Evolutionary conservation across 2,113 vertebrate genomes (phyloP).

Genomic region (Albula goreensis): DNA sequence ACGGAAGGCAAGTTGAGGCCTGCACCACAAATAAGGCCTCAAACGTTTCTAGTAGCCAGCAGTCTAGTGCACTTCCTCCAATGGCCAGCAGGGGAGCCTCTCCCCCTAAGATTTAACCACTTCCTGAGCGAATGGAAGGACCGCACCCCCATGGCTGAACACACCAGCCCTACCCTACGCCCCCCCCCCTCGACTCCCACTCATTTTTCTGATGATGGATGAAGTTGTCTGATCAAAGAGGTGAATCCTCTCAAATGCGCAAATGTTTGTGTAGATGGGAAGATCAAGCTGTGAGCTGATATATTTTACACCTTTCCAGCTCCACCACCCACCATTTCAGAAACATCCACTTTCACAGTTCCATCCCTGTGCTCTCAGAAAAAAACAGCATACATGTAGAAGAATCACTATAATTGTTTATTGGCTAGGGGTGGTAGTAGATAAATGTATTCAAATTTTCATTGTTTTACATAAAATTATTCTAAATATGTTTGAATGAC

Average conservation of each 20-base stretch:
- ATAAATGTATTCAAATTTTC: not conserved
- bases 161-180: too few species aligned
- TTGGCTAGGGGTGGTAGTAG: not conserved
- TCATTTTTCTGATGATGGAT: not conserved
- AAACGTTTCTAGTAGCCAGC: not conserved
- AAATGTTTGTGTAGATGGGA: not conserved
- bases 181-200: not conserved
- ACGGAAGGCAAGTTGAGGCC: slow-evolving; percentile 12
- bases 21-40: slow-evolving; percentile 16
- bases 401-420: not conserved
- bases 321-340: not conserved
- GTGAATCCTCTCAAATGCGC: not conserved
- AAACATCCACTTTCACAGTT: not conserved
- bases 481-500: not conserved
- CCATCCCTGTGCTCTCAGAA: not conserved
- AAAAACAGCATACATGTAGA: not conserved
- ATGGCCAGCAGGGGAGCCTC: slow-evolving; percentile 29
- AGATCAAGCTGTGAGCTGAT: not conserved
- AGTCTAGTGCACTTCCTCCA: slow-evolving; percentile 13
- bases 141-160: too few species aligned
- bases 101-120: not conserved
- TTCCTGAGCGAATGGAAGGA: not conserved
- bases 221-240: not conserved
- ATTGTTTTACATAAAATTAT: not conserved
- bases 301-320: not conserved